phyloP scores from a whole-genome alignment of 2,113 vertebrate species.

The Laticauda laticaudata region DNA sequence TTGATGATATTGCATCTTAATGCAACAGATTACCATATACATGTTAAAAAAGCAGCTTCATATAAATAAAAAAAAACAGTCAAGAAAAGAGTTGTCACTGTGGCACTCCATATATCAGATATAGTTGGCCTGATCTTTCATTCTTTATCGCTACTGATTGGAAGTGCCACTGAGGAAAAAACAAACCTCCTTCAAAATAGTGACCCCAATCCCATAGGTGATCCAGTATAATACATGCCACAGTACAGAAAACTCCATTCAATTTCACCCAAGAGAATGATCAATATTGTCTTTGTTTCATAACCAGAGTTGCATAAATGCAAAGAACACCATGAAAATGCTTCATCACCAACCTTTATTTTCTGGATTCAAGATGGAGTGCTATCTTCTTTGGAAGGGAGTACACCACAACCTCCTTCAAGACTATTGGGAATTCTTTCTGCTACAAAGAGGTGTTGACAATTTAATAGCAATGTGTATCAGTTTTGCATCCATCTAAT shows the following conservation, averaged over 20 bases:
- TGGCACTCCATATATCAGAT: neutral
- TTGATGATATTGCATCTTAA: neutral
- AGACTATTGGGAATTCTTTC: neutral
- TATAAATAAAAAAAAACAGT: neutral
- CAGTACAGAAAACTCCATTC: neutral
- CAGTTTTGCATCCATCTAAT: neutral
- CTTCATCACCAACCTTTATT: neutral
- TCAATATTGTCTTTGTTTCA: neutral
- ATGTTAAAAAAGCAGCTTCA: neutral
- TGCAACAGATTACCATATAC: neutral
- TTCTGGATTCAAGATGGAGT: neutral
- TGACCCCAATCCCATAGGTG: neutral
- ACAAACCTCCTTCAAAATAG: neutral
- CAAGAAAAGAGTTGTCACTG: neutral
- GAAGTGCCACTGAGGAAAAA: neutral
- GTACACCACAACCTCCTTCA: neutral
- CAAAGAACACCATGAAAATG: neutral
- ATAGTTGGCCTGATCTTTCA: neutral
- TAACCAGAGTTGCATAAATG: neutral
- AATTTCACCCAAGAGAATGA: neutral
- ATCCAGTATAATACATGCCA: neutral
- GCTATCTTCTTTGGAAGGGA: neutral
- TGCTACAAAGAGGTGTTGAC: neutral
- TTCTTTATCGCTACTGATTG: neutral
- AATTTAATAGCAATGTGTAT: neutral